These are phyloP conservation scores for Lampris megalopsis DNA, from an alignment of 2,113 vertebrate species.

Conservation along the genomic window DNA sequence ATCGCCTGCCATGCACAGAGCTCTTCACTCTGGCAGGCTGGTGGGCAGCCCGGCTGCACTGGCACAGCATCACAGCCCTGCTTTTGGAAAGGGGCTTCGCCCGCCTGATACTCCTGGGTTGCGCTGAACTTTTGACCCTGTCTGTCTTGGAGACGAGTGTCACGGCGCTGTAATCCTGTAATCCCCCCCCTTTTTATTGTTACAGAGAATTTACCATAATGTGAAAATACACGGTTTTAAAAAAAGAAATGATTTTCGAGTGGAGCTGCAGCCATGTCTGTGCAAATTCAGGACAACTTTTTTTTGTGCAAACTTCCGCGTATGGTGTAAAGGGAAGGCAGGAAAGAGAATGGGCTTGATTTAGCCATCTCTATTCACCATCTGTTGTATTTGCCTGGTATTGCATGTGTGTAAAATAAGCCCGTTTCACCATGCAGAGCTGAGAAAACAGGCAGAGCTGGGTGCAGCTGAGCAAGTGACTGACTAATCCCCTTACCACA, in stretches of 20 bases:
- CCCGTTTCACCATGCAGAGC: conserved; percentile 78
- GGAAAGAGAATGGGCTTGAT: conserved; percentile 38
- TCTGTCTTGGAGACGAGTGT: conserved; percentile 75
- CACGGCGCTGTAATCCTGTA: conserved; percentile 68
- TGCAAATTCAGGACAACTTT: conserved; percentile 9
- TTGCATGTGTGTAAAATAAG: conserved; percentile 80
- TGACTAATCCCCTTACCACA: conserved; percentile 88
- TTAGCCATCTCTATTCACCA: conserved; percentile 83
- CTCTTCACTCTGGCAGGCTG: conserved; percentile 67
- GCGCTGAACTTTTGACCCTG: conserved; percentile 80
- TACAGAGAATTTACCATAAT: conserved; percentile 55
- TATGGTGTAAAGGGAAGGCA: neutral
- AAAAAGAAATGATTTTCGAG: conserved; percentile 27
- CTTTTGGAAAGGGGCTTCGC: conserved; percentile 62
- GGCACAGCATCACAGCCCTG: conserved; percentile 80
- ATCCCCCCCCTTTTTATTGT: conserved; percentile 49
- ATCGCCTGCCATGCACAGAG: conserved; percentile 69
- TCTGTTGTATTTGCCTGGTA: conserved; percentile 85
- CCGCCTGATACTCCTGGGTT: conserved; percentile 64
- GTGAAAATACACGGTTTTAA: conserved; percentile 12
- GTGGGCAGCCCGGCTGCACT: conserved; percentile 62
- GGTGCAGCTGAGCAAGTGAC: conserved; percentile 85
- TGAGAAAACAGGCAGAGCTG: conserved; percentile 81
- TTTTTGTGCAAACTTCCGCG: conserved; percentile 26
- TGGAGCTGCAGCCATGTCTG: conserved; percentile 1